These are phyloP conservation scores for Pristionchus fissidentatus DNA, from an alignment of 2,888 invertebrate genomes.

Conservation along the genomic window DNA sequence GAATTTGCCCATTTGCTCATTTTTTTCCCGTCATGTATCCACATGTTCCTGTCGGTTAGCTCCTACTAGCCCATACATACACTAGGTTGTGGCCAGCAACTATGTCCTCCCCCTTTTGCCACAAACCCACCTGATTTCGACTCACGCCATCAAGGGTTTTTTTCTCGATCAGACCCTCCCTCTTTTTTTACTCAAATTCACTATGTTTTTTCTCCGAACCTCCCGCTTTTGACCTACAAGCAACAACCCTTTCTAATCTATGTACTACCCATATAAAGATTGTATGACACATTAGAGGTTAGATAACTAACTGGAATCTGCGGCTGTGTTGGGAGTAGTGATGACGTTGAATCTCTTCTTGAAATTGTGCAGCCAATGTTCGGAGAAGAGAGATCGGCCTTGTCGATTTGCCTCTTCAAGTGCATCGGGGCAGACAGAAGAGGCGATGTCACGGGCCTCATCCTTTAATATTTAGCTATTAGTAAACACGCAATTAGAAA, in stretches of 20 bases:
- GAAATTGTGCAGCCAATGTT: conserved; percentile 70
- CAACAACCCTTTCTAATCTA: no score
- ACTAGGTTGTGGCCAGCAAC: no score
- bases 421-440: not conserved
- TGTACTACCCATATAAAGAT: no score
- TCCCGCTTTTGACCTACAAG: no score
- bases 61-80: not conserved
- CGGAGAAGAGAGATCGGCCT: conserved; percentile 56
- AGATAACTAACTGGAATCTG: not conserved
- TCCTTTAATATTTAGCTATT: not conserved
- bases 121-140: no score
- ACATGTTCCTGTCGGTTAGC: not conserved
- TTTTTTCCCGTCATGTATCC: not conserved
- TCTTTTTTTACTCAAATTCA: no score
- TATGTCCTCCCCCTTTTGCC: no score
- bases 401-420: not conserved
- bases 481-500: no score
- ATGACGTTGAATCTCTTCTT: conserved; percentile 58
- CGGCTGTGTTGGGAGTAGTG: not conserved
- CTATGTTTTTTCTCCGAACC: no score
- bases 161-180: no score
- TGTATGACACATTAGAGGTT: no score
- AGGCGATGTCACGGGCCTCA: conserved; percentile 37
- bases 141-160: no score
- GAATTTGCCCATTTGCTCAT: conserved; percentile 2